phyloP scores from a whole-genome alignment of 2,888 invertebrate species.

The Acleris emargana region DNA sequence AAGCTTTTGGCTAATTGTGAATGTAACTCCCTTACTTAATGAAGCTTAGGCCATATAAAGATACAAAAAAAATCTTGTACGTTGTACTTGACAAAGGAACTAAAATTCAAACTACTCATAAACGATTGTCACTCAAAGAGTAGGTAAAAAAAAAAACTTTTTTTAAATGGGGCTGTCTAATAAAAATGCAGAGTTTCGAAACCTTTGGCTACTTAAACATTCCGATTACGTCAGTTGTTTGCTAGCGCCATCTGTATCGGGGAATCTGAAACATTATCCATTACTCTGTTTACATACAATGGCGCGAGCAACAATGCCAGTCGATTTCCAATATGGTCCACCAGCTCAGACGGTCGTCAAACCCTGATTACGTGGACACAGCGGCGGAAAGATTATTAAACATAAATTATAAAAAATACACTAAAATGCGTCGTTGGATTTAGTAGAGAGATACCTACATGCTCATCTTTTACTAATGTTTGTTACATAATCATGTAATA shows the following conservation, averaged over 20 bases:
- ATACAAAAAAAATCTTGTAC: too few relatives aligned
- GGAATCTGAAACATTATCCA: conserved; percentile 40
- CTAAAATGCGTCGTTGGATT: too few relatives aligned
- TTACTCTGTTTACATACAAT: conserved; percentile 52
- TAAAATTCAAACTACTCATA: too few relatives aligned
- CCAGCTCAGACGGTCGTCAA: conserved; percentile 57
- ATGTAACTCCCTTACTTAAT: too few relatives aligned
- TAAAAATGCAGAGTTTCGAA: conserved; percentile 13
- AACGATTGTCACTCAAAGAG: too few relatives aligned
- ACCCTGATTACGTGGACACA: conserved; percentile 58
- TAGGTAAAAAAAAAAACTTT: too few relatives aligned
- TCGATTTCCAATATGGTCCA: conserved; percentile 55
- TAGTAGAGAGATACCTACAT: not conserved
- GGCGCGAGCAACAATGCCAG: conserved; percentile 48
- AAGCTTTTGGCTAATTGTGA: too few relatives aligned
- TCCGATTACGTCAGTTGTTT: conserved; percentile 6
- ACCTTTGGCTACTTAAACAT: conserved; percentile 2
- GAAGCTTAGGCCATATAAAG: too few relatives aligned
- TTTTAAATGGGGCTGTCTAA: not conserved
- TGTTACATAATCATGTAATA: not conserved
- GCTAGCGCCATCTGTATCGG: conserved; percentile 15
- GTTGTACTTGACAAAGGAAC: too few relatives aligned
- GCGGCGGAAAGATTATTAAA: conserved; percentile 44
- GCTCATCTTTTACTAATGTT: not conserved
- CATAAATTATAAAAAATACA: too few relatives aligned